Evolutionary conservation across 1,140 invertebrate genomes (phyloP), one percentile per base, ranked within the genome.

Genomic region (Cyrtorhinus lividipennis): DNA sequence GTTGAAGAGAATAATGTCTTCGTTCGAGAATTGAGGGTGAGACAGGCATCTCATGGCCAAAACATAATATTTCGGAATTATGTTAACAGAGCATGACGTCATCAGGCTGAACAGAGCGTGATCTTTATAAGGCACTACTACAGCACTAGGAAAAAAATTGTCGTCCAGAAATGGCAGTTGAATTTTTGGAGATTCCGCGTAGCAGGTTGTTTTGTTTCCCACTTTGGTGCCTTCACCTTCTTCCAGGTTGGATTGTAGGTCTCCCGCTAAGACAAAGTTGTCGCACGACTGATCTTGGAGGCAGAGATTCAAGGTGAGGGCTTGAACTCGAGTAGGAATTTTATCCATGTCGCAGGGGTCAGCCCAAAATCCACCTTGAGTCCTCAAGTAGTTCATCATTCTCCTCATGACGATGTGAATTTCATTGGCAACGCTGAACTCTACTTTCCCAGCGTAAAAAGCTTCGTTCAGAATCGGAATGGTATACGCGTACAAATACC

Each of bases 1-100:
- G 56, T 68, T 67, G 58, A 67, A 67, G 1, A 20, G 20, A n/a
- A 63, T 23, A 24, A 65, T 65, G 12, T 67, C 64, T 22, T 56
- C 23, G 5, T 38, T 26, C 0, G 59, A 24, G 58, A 48, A 62
- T 20, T 64, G 61, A 15, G 61, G 22, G 15, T 46, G 20, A 5
- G 48, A 53, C 15, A 68, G 46, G 24, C 68, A 68, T 57, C 64
- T 27, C 63, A 67, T 66, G 1, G 65, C 63, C 18, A 67, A 23
- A 2, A 65, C 63, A 61, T 68, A 68, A 46, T 65, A 68, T 56
- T 66, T 66, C 27, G 65, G 63, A n/a, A 68, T n/a, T 22, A 68
- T 62, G 25, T 65, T 62, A 2, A 57, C 64, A 5, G 67, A 63
- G 20, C 57, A 61, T 1, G 62, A 45, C 8, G 64, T 53, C 25